Evolutionary conservation across 2,797 vertebrate species (phyloP).

Genomic region (Steatocranus sp.): DNA sequence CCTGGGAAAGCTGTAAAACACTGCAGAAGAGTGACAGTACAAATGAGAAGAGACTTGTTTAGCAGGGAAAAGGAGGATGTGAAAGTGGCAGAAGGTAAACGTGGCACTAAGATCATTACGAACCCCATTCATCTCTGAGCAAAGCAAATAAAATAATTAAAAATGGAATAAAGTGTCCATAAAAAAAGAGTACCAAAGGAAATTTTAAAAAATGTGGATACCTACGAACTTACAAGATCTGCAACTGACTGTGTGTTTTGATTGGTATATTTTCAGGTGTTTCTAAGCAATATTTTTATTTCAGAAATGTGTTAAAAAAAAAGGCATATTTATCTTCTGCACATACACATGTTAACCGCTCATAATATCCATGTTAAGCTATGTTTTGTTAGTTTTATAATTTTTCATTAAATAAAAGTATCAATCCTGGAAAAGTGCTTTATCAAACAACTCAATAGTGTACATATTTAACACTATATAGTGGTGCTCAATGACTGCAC

Average conservation of each 20-base stretch:
- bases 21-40: constrained; percentile 62
- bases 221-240: not conserved
- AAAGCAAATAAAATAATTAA: not conserved
- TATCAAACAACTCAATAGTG: not conserved
- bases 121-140: not conserved
- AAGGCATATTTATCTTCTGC: not conserved
- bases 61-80: constrained; percentile 2
- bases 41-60: constrained; percentile 52
- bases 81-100: constrained; percentile 9
- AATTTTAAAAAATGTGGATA: not conserved
- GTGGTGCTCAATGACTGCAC: not conserved
- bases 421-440: not conserved
- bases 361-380: not conserved
- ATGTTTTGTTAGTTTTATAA: not conserved
- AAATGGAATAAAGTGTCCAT: not conserved
- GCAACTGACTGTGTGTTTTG: not conserved
- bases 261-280: not conserved
- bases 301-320: not conserved
- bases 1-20: constrained; percentile 68
- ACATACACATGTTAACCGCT: not conserved
- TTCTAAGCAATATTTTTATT: not conserved
- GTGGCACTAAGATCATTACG: not conserved
- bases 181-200: not conserved
- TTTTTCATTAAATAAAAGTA: not conserved
- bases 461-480: not conserved